Evolutionary conservation across 1,140 invertebrate species (phyloP).

Genomic region (Oncopodura yosiiana): DNA sequence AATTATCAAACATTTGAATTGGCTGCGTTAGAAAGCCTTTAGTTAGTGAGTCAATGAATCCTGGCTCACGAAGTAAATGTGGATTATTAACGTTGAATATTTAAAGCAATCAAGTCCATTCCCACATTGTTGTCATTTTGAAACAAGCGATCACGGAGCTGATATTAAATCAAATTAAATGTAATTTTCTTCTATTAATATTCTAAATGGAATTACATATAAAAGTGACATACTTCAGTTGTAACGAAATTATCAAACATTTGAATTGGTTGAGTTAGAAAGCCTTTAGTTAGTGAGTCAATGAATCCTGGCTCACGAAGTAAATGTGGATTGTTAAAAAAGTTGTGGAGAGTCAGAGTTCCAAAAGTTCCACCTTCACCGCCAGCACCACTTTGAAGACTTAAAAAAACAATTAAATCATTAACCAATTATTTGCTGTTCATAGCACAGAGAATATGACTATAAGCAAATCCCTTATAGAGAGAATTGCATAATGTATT

Average conservation of each 20-base stretch:
- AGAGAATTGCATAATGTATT: not conserved
- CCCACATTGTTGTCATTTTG: slow-evolving; percentile 44
- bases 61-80: slow-evolving; percentile 20
- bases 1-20: slow-evolving; percentile 30
- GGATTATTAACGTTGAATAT: slow-evolving; percentile 40
- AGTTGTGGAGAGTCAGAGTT: slow-evolving; percentile 21
- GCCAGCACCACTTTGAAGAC: too few species aligned
- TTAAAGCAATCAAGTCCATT: slow-evolving; percentile 67
- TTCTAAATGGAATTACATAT: not conserved
- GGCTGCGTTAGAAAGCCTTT: slow-evolving; percentile 31
- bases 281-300: slow-evolving; percentile 26
- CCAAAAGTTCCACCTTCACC: slow-evolving; percentile 5
- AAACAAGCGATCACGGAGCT: slow-evolving; percentile 28
- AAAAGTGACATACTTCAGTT: slow-evolving; percentile 20
- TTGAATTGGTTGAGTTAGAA: slow-evolving; percentile 32
- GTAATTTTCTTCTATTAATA: not conserved
- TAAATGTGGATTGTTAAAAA: slow-evolving; percentile 32
- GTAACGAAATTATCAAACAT: slow-evolving; percentile 29
- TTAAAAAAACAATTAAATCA: not conserved
- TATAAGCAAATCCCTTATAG: too few species aligned
- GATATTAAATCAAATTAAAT: not conserved
- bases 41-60: slow-evolving; percentile 25
- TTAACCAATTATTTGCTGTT: too few species aligned
- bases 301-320: slow-evolving; percentile 22
- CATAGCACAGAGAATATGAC: too few species aligned